These are phyloP conservation scores for Zapus hudsonius DNA, from an alignment of 2,113 vertebrate genomes.

Conservation along the genomic window DNA sequence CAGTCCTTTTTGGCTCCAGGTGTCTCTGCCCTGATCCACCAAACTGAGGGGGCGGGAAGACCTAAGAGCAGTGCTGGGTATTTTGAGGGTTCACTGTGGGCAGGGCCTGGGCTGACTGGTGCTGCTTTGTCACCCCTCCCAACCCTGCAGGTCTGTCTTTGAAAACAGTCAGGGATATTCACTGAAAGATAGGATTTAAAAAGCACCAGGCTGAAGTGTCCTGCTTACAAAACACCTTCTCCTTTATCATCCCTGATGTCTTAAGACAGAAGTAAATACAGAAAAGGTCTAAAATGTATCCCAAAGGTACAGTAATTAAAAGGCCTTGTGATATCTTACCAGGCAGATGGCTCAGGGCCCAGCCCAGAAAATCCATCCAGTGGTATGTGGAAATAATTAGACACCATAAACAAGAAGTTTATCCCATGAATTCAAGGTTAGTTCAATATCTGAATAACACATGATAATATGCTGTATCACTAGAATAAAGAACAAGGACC, in stretches of 20 bases:
- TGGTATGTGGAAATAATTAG: too few relatives aligned
- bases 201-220: background rate
- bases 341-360: background rate
- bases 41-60: too few relatives aligned
- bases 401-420: background rate
- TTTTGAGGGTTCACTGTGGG: background rate
- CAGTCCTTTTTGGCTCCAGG: background rate
- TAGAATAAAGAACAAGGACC: background rate
- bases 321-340: accelerated
- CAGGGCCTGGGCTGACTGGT: background rate
- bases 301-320: background rate
- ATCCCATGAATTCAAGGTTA: background rate
- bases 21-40: background rate
- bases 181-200: background rate
- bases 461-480: accelerated
- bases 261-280: too few relatives aligned
- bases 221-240: background rate
- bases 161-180: background rate
- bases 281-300: background rate
- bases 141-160: background rate
- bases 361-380: too few relatives aligned
- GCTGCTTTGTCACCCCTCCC: too few relatives aligned
- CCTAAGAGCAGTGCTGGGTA: background rate
- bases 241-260: too few relatives aligned
- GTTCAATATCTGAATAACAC: background rate